Percentiles rank a stretch among this genome's conserved stretches.
These are phyloP conservation scores for Helobdella robusta DNA, from an alignment of 2,888 invertebrate genomes.

Conservation along the genomic window DNA sequence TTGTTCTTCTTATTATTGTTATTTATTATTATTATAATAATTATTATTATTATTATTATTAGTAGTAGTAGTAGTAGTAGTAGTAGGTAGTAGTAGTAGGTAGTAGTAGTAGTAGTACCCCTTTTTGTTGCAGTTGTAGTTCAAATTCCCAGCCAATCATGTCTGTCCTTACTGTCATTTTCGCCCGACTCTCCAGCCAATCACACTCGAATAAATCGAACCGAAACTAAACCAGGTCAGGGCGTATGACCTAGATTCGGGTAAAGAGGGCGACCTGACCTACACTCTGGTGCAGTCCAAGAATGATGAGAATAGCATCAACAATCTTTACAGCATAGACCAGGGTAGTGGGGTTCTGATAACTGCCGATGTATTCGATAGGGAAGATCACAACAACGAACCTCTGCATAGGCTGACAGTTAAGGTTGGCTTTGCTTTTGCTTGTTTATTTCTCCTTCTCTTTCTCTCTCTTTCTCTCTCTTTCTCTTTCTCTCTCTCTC, in stretches of 20 bases:
- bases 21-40: neutral
- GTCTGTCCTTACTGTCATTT: neutral
- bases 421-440: constrained; percentile 52
- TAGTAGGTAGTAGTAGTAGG: too few relatives aligned
- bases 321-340: constrained; percentile 82
- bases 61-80: too few relatives aligned
- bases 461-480: neutral
- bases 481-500: neutral
- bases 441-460: neutral
- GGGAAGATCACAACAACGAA: constrained; percentile 56
- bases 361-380: constrained; percentile 63
- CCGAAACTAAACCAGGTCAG: constrained; percentile 57
- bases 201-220: neutral
- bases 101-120: too few relatives aligned
- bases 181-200: neutral
- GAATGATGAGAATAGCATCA: constrained; percentile 54
- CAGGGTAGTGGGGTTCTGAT: constrained; percentile 88
- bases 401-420: constrained; percentile 58
- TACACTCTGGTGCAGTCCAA: constrained; percentile 83
- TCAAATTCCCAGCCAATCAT: neutral
- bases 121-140: too few relatives aligned
- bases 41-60: too few relatives aligned
- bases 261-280: constrained; percentile 66
- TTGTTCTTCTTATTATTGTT: neutral
- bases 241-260: constrained; percentile 89